Evolutionary conservation across 2,797 vertebrate genomes (phyloP).

Genomic region (Heterohyrax brucei): DNA sequence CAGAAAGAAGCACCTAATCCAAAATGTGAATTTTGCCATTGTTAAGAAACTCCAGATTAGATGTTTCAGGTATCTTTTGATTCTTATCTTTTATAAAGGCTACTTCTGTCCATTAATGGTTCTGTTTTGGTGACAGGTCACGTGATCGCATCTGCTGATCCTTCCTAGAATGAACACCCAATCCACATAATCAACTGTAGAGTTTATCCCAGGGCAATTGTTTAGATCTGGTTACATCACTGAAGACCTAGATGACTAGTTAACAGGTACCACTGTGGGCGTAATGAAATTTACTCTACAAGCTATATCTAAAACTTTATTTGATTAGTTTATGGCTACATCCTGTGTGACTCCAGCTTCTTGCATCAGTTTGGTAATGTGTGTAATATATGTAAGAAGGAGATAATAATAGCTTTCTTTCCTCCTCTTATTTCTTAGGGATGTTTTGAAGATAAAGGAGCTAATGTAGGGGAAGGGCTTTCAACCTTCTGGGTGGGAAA

Average conservation of each 20-base stretch:
- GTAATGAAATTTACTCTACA: conserved; percentile 16
- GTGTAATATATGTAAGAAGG: neutral
- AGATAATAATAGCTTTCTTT: conserved; percentile 73
- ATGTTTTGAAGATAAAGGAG: conserved; percentile 71
- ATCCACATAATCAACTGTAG: neutral
- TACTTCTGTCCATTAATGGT: neutral
- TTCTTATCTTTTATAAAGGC: neutral
- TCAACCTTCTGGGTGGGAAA: conserved; percentile 71
- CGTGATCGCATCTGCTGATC: neutral
- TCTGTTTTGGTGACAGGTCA: neutral
- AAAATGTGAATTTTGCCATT: neutral
- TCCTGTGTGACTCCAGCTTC: conserved; percentile 36
- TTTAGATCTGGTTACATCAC: neutral
- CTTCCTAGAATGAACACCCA: neutral
- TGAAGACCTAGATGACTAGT: neutral
- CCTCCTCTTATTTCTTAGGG: conserved; percentile 65
- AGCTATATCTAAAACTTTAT: conserved; percentile 52
- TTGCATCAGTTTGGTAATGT: conserved; percentile 31
- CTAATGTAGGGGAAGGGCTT: conserved; percentile 71
- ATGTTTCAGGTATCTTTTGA: neutral
- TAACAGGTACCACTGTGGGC: neutral
- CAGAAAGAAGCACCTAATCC: neutral
- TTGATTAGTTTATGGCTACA: conserved; percentile 67
- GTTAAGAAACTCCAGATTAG: neutral
- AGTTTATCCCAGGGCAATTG: neutral